Base-by-base conservation (phyloP, 30 jellyfish, hydroid and myxozoan species). In the Catostylus mosaicus region DNA sequence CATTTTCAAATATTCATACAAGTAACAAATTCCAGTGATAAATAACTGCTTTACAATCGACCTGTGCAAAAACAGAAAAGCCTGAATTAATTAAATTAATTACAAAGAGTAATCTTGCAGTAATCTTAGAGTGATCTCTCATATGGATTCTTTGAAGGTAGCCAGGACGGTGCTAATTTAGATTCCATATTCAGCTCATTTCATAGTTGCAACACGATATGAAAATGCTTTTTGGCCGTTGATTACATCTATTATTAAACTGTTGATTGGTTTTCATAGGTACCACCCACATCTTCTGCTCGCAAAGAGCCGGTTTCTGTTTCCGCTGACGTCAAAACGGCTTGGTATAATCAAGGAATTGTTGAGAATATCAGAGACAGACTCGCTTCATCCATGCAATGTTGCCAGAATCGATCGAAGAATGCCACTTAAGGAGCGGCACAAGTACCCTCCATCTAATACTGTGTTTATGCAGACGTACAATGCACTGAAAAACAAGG, bases 241-340 rank as follows among this genome's bases (percentile, higher is more conserved):
- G 54, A 40, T 31, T 0, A 23, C 34, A 14, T 32, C 20, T 66
- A 9, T n/a, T n/a, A n/a, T n/a, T n/a, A n/a, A n/a, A n/a, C n/a
- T n/a, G n/a, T n/a, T n/a, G n/a, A n/a, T n/a, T n/a, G n/a, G n/a
- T 22, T 43, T 36, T 72, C 75, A 2, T 51, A 93, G 99, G 82
- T 93, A 93, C 59, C 91, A 82, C 27, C 99, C 97, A 10, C 86
- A 93, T 18, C 61, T 77, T 9, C 81, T 93, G 50, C 77, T 93
- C 0, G 68, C 89, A 22, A 83, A 90, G 32, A 82, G 97, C 61
- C 96, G 97, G 18, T 83, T 88, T 65, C 82, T 93, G 1, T 87
- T 93, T 29, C 98, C 98, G 10, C 70, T 93, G 78, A 88, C 98
- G 1, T 71, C 96, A 66, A 93, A 87, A 46, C 60, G 98, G 51